Base-by-base conservation (phyloP, 2,113 vertebrate species). In the Oceanodroma tethys region DNA sequence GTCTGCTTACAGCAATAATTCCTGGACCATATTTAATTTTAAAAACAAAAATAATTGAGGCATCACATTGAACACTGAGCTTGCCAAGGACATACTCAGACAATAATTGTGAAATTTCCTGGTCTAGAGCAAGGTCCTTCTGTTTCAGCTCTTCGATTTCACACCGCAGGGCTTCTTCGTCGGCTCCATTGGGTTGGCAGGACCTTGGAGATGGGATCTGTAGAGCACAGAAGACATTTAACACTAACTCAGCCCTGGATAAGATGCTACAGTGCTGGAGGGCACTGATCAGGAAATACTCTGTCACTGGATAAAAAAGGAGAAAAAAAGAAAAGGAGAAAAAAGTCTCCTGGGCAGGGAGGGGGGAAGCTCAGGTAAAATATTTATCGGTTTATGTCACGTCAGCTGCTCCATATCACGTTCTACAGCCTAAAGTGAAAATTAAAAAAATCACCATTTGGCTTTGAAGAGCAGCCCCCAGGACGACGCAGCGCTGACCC, bases 31-130 rank as follows among this genome's bases (percentile, higher is more conserved):
- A 11, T 65, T 70, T 53, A 18, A 10, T 53, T 81, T 88, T 30
- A 59, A 81, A 89, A 78, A 16, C 17, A 50, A 47, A 79, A 78
- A 45, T 59, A 78, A 67, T 1, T 40, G 42, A 59, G 21, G 55
- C 58, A 36, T 50, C 27, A 16, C 52, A 40, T 5, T 1, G 26
- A 66, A 55, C 20, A 26, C 4, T 3, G 38, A 84, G 47, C 40
- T 70, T 22, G 81, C 38, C 55, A 74, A 73, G 56, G 48, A 98
- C 98, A 4, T 96, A 99, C 98, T 98, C 98, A 0, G 98, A 92
- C 43, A 95, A 9, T 10, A 99, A 62, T 1, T 97, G 95, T 68
- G 97, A 72, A 66, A 98, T 98, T 86, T 98, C 98, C 60, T 90
- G 67, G 48, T 98, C 98, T 56, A 98, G 88, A 83, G 90, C 63